phyloP scores from a whole-genome alignment of 2,888 invertebrate species.

The Thysanoteuthis rhombus region DNA sequence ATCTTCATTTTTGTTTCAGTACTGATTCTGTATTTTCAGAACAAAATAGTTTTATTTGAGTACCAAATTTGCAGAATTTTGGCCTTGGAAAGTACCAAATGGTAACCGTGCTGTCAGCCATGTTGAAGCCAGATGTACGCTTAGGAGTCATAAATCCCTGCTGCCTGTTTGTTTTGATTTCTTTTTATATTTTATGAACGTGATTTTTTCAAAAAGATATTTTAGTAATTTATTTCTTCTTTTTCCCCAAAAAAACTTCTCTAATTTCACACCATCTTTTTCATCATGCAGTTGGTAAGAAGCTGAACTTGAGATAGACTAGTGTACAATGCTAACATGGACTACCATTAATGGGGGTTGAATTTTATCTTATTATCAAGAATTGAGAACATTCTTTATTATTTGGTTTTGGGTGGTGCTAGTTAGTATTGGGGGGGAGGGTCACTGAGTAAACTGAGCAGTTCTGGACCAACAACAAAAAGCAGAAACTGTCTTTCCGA shows the following conservation, averaged over 20 bases:
- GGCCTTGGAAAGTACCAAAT: no score
- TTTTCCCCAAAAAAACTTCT: background rate
- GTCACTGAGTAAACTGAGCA: background rate
- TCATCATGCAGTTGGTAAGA: background rate
- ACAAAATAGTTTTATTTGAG: no score
- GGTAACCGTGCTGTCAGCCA: no score
- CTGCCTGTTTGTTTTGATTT: background rate
- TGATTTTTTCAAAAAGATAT: background rate
- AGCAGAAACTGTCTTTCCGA: background rate
- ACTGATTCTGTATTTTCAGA: no score
- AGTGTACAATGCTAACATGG: background rate
- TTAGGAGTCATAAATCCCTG: background rate
- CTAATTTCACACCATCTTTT: background rate
- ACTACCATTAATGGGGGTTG: background rate
- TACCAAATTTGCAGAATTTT: no score
- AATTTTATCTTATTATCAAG: background rate
- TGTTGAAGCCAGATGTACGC: background rate
- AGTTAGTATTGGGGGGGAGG: background rate
- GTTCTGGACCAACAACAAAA: background rate
- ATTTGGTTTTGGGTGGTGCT: background rate
- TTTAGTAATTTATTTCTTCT: background rate
- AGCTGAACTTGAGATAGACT: background rate
- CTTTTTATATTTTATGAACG: background rate
- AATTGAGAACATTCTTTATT: background rate
- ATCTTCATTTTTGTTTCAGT: no score